A percentile compares a stretch with the other conserved stretches of the same genome.
phyloP scores from a whole-genome alignment of 1,140 invertebrate species.

The Ylistrum balloti region DNA sequence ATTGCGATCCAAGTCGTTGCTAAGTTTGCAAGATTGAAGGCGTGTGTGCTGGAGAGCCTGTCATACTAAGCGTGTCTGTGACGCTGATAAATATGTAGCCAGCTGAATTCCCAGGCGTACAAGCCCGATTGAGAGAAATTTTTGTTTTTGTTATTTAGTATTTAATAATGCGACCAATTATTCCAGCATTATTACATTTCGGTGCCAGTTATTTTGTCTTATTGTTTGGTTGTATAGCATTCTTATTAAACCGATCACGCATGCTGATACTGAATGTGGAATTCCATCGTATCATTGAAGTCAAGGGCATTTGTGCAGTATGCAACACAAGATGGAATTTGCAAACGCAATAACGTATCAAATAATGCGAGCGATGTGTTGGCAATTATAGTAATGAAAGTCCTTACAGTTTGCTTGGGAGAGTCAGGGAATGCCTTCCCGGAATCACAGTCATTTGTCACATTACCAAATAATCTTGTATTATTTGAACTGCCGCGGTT shows the following conservation, averaged over 20 bases:
- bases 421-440: neutral
- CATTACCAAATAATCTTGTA: neutral
- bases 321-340: neutral
- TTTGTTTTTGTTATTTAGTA: constrained; percentile 2
- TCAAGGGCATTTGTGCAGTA: neutral
- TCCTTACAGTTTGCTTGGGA: neutral
- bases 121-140: neutral
- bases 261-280: neutral
- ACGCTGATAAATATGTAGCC: neutral
- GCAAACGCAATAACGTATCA: neutral
- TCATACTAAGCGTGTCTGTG: neutral
- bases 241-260: neutral
- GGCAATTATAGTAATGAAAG: neutral
- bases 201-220: constrained; percentile 11
- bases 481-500: neutral
- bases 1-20: neutral
- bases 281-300: neutral
- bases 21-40: neutral
- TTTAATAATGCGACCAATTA: constrained; percentile 22
- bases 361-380: neutral
- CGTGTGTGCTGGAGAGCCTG: constrained; percentile 10
- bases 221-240: neutral
- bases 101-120: constrained; percentile 13
- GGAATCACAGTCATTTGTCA: constrained; percentile 9
- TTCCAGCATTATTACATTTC: constrained; percentile 1